Conservation (phyloP, 2,113 vertebrate species). For the Globicephala melas region DNA sequence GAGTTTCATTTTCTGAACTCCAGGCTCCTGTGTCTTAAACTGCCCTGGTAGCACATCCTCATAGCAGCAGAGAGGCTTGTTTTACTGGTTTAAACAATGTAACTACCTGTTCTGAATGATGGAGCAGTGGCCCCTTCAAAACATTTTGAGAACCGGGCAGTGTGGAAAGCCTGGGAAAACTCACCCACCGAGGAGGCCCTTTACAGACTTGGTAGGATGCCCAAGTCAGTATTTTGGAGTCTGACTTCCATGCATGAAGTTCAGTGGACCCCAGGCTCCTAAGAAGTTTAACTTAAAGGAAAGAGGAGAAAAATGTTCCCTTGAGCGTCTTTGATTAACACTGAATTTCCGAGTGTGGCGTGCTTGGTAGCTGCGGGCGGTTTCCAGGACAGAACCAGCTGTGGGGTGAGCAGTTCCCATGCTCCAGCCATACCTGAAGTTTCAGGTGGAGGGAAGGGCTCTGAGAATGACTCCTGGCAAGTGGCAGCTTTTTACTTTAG, state of each 20-base stretch:
- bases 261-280: slow-evolving; percentile 37
- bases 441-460: neutral
- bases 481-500: neutral
- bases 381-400: neutral
- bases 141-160: neutral
- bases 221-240: neutral
- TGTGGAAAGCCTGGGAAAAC: neutral
- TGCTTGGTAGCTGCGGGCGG: accelerated
- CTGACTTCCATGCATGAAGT: slow-evolving; percentile 29
- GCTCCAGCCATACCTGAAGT: neutral
- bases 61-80: neutral
- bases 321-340: slow-evolving; percentile 18
- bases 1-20: neutral
- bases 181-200: neutral
- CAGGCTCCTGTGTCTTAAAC: neutral
- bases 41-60: neutral
- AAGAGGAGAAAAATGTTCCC: neutral
- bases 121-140: neutral
- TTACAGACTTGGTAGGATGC: neutral
- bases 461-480: neutral
- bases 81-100: neutral
- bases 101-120: accelerated
- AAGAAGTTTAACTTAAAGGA: slow-evolving; percentile 48
- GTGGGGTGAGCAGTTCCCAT: accelerated
- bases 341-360: neutral